Evolutionary conservation across 2,888 invertebrate species (phyloP).

Genomic region (Saturnia pavonia): DNA sequence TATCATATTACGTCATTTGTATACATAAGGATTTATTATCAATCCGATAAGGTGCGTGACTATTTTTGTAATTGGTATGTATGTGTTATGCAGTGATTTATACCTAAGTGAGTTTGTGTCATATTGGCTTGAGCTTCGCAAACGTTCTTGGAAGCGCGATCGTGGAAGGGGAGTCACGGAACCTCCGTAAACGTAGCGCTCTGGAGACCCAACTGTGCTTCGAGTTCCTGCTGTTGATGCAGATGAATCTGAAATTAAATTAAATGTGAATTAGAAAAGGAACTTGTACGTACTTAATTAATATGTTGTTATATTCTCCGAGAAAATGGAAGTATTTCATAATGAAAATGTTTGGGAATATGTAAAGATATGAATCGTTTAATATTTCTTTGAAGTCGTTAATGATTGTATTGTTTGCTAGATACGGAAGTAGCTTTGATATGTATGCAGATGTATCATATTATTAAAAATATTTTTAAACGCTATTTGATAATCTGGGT

Average conservation of each 20-base stretch:
- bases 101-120: constrained; percentile 68
- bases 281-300: not conserved
- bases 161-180: constrained; percentile 81
- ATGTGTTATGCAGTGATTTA: constrained; percentile 9
- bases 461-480: too few species aligned
- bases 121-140: constrained; percentile 69
- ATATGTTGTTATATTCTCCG: not conserved
- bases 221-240: constrained; percentile 48
- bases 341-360: not conserved
- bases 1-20: constrained; percentile 18
- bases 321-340: not conserved
- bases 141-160: constrained; percentile 76
- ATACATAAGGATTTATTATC: constrained; percentile 2
- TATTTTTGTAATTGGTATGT: constrained; percentile 2
- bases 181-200: constrained; percentile 81
- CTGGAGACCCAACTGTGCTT: constrained; percentile 66
- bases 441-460: not conserved
- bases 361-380: not conserved
- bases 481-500: not conserved
- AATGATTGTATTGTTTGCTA: not conserved
- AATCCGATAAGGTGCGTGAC: constrained; percentile 12
- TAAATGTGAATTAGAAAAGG: not conserved
- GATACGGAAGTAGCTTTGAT: not conserved
- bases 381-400: not conserved
- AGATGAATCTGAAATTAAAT: constrained; percentile 52